phyloP scores from a whole-genome alignment of 2,113 vertebrate species.

The Pterocles burchelli region DNA sequence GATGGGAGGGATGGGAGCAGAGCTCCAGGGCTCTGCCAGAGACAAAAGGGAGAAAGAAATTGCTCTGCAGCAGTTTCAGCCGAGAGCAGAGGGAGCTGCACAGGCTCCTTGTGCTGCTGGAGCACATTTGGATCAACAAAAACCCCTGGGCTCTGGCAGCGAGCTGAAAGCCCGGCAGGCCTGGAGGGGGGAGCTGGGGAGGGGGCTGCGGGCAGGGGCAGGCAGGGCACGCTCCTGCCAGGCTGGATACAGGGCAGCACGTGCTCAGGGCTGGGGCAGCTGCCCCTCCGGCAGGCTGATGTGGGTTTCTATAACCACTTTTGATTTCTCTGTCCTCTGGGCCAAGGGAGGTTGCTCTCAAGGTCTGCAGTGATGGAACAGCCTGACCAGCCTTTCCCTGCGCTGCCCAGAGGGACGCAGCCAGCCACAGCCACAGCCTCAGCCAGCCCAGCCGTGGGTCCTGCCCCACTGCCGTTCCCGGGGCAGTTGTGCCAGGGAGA shows the following conservation, averaged over 20 bases:
- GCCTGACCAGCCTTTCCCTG: background rate
- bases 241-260: too few species aligned
- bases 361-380: background rate
- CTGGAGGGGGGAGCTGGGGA: background rate
- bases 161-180: background rate
- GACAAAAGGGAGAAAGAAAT: background rate
- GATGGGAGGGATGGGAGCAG: background rate
- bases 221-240: background rate
- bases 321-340: accelerated
- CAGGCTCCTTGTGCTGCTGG: accelerated
- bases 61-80: background rate
- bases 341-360: background rate
- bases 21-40: background rate
- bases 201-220: background rate
- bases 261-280: too few species aligned
- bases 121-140: background rate
- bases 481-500: background rate
- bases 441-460: background rate
- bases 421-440: background rate
- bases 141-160: background rate
- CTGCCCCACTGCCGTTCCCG: accelerated
- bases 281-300: accelerated
- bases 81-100: background rate
- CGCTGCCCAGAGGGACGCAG: background rate
- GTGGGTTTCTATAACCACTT: background rate